A percentile compares a stretch with the other conserved stretches of the same genome.
Conservation (phyloP, 2,113 vertebrate species). For the Entelurus aequoreus region DNA sequence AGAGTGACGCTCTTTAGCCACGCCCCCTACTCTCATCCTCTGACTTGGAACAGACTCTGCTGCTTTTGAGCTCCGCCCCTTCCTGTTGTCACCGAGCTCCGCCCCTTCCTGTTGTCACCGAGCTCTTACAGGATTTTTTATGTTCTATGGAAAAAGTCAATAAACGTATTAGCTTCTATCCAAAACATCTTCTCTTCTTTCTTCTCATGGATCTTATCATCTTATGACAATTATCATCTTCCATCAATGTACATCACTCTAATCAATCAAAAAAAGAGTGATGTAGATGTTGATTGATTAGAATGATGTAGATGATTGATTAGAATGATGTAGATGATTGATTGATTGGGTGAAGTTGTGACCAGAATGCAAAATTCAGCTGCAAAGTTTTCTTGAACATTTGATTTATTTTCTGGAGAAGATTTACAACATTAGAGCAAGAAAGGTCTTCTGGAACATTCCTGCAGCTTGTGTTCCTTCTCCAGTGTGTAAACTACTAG, state of each 20-base stretch:
- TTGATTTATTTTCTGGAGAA: too few relatives aligned
- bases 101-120: slow-evolving; percentile 13
- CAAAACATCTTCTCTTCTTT: neutral
- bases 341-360: too few relatives aligned
- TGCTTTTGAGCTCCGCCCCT: slow-evolving; percentile 36
- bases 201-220: neutral
- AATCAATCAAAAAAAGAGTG: too few relatives aligned
- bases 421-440: too few relatives aligned
- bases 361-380: too few relatives aligned
- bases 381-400: too few relatives aligned
- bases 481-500: neutral
- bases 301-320: too few relatives aligned
- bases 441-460: too few relatives aligned
- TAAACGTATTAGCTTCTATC: slow-evolving; percentile 30
- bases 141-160: slow-evolving; percentile 54
- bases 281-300: too few relatives aligned
- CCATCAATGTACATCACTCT: too few relatives aligned
- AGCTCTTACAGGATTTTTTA: slow-evolving; percentile 43
- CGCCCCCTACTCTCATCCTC: neutral
- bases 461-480: neutral
- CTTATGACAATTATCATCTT: too few relatives aligned
- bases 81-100: slow-evolving; percentile 12
- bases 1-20: slow-evolving; percentile 89
- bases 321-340: too few relatives aligned
- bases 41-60: slow-evolving; percentile 23